Conservation (phyloP, 2,888 invertebrate species). For the Steinernema hermaphroditum region DNA sequence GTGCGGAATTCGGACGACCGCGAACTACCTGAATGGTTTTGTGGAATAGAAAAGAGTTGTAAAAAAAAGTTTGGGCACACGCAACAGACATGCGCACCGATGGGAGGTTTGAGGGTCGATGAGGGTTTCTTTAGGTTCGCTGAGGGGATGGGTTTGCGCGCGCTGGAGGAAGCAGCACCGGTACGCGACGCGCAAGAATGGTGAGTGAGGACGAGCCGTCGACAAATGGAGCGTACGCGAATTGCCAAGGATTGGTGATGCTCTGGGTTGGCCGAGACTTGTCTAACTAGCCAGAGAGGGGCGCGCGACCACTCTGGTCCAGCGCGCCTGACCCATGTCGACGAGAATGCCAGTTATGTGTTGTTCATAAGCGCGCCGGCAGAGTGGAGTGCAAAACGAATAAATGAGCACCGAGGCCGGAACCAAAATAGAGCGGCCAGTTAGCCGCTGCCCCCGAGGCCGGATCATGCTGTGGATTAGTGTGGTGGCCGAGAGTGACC, state of each 20-base stretch:
- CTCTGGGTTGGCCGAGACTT: slow-evolving; percentile 2
- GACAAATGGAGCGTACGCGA: slow-evolving; percentile 26
- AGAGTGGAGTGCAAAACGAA: slow-evolving; percentile 5
- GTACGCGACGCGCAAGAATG: background rate
- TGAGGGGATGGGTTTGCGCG: background rate
- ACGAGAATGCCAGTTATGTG: slow-evolving; percentile 2
- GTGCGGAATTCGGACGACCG: background rate
- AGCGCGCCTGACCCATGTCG: background rate
- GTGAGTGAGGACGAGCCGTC: slow-evolving; percentile 9
- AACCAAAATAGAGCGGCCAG: background rate
- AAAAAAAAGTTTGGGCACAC: slow-evolving; percentile 1
- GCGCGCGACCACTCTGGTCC: slow-evolving; percentile 3
- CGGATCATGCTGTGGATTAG: slow-evolving; percentile 24
- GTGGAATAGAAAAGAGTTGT: too few relatives aligned
- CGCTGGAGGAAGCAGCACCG: background rate
- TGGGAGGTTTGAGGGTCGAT: background rate
- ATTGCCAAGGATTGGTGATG: slow-evolving; percentile 30
- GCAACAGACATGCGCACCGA: too few relatives aligned
- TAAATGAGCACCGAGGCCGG: background rate
- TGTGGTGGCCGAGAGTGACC: background rate
- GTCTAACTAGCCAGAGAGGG: slow-evolving; percentile 8
- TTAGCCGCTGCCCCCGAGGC: slow-evolving; percentile 5
- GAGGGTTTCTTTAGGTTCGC: background rate
- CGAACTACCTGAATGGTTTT: too few relatives aligned
- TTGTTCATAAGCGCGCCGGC: background rate